A percentile compares a stretch with the other conserved stretches of the same genome.
Conservation (phyloP, 2,797 vertebrate species). For the Neostethus bicornis region DNA sequence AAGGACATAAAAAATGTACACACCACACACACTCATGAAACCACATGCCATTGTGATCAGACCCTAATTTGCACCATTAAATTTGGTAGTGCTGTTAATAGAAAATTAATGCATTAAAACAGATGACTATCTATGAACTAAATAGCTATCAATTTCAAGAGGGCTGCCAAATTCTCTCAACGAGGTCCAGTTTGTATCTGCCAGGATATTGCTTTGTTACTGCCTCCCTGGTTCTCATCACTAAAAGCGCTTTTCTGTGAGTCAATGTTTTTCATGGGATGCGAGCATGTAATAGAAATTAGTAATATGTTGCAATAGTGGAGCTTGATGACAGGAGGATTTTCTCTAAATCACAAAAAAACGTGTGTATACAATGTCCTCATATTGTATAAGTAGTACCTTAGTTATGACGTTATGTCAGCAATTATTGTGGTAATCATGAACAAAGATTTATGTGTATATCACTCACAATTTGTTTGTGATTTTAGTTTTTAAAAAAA, state of each 20-base stretch:
- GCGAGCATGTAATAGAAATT: constrained; percentile 32
- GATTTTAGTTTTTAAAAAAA: constrained; percentile 65
- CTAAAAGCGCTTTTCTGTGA: constrained; percentile 60
- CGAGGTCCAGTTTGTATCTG: constrained; percentile 75
- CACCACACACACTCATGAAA: constrained; percentile 35
- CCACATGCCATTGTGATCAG: constrained; percentile 69
- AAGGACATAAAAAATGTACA: constrained; percentile 46
- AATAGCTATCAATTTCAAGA: constrained; percentile 83
- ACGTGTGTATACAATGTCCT: constrained; percentile 44
- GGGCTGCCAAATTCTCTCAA: constrained; percentile 79
- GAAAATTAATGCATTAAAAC: constrained; percentile 85
- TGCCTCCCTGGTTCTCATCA: constrained; percentile 71
- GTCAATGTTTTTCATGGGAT: constrained; percentile 12
- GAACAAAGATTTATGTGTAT: constrained; percentile 73
- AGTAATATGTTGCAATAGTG: constrained; percentile 27
- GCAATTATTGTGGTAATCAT: constrained; percentile 69
- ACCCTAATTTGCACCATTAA: constrained; percentile 79
- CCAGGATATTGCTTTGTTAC: constrained; percentile 81
- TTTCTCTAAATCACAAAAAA: constrained; percentile 37
- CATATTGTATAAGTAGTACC: constrained; percentile 64
- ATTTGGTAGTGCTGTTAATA: constrained; percentile 82
- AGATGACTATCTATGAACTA: constrained; percentile 81
- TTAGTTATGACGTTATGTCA: constrained; percentile 75
- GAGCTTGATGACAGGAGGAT: constrained; percentile 21
- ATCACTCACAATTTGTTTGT: constrained; percentile 65